These are phyloP conservation scores for Pluvialis apricaria DNA, from an alignment of 2,113 vertebrate genomes.

Conservation along the genomic window DNA sequence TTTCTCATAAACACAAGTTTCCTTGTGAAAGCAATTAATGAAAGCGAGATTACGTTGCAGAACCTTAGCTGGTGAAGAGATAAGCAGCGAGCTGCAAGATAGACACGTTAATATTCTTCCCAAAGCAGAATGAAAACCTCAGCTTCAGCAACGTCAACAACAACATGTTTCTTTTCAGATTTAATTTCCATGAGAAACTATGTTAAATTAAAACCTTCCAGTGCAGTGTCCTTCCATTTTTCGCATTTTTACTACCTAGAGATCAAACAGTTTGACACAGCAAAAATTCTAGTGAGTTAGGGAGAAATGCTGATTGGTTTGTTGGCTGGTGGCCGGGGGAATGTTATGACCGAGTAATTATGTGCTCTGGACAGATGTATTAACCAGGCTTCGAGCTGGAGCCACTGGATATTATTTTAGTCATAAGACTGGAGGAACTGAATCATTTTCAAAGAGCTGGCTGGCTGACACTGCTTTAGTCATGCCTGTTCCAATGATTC, in stretches of 20 bases:
- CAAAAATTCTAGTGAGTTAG: slow-evolving; percentile 81
- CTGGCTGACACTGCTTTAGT: slow-evolving; percentile 74
- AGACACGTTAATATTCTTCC: background rate
- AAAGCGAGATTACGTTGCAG: background rate
- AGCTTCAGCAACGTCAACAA: slow-evolving; percentile 59
- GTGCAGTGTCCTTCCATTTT: slow-evolving; percentile 71
- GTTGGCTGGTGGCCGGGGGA: slow-evolving; percentile 84
- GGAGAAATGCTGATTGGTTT: slow-evolving; percentile 81
- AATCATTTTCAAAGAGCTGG: slow-evolving; percentile 79
- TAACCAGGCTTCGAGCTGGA: slow-evolving; percentile 90
- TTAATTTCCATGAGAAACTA: slow-evolving; percentile 77
- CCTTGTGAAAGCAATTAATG: background rate
- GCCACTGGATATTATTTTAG: slow-evolving; percentile 93
- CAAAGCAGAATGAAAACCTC: slow-evolving; percentile 42
- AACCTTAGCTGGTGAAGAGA: background rate
- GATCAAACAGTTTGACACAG: slow-evolving; percentile 89
- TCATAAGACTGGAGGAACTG: slow-evolving; percentile 80
- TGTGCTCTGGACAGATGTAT: slow-evolving; percentile 91
- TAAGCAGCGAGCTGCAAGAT: slow-evolving; percentile 9
- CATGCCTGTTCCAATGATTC: slow-evolving; percentile 76
- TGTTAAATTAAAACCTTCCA: slow-evolving; percentile 79
- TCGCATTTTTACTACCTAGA: slow-evolving; percentile 79
- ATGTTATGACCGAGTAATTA: slow-evolving; percentile 91
- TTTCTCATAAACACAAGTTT: background rate
- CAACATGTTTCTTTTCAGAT: slow-evolving; percentile 73